phyloP scores from a whole-genome alignment of 2,888 invertebrate species.

The Actias luna region DNA sequence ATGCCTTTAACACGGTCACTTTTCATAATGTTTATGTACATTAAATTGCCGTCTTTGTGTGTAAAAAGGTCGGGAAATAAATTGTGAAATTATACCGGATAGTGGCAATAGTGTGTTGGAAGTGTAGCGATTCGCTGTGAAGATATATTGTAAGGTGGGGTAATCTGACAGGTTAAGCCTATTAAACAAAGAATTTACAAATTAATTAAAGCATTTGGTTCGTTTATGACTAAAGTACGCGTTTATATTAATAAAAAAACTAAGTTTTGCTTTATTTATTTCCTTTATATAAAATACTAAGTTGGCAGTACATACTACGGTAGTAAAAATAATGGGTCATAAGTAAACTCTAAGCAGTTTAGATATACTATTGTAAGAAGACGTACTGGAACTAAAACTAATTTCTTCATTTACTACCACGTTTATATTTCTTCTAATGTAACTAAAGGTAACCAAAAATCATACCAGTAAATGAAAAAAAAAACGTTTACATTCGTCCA shows the following conservation, averaged over 20 bases:
- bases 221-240: not conserved
- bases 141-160: slow-evolving; percentile 7
- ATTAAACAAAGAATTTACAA: not conserved
- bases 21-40: not conserved
- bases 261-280: not conserved
- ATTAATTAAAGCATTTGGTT: not conserved
- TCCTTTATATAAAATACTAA: too few relatives aligned
- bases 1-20: not conserved
- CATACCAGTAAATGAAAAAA: too few relatives aligned
- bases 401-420: too few relatives aligned
- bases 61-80: not conserved
- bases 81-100: slow-evolving; percentile 9
- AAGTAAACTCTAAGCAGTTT: too few relatives aligned
- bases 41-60: not conserved
- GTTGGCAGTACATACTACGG: too few relatives aligned
- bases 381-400: too few relatives aligned
- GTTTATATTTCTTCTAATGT: too few relatives aligned
- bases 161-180: not conserved
- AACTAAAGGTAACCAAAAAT: too few relatives aligned
- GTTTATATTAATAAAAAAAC: not conserved
- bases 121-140: not conserved
- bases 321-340: too few relatives aligned
- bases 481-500: too few relatives aligned
- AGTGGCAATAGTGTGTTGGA: slow-evolving; percentile 2
- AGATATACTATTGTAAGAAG: too few relatives aligned